Percentiles rank a stretch among this genome's conserved stretches.
Evolutionary conservation across 2,888 invertebrate genomes (phyloP).

Genomic region (Entomobrya proxima): DNA sequence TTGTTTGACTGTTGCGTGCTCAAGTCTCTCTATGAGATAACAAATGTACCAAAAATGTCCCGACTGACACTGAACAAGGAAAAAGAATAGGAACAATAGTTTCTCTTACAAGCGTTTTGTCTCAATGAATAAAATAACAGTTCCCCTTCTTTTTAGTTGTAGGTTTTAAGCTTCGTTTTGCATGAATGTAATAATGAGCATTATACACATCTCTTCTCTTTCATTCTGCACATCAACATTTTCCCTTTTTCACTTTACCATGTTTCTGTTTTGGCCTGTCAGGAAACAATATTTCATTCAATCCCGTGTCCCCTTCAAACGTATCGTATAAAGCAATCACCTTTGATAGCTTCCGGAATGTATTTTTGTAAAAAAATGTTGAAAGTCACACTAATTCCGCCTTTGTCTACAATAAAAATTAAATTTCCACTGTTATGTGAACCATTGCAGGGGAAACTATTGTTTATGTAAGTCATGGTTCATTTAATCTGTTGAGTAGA

Average conservation of each 20-base stretch:
- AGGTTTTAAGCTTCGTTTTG: neutral
- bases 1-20: constrained; percentile 59
- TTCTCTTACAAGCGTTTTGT: constrained; percentile 44
- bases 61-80: constrained; percentile 49
- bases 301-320: constrained; percentile 1
- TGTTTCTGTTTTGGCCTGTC: constrained; percentile 41
- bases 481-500: too few species aligned
- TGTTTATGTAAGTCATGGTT: neutral
- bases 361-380: neutral
- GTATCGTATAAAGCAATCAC: constrained; percentile 47
- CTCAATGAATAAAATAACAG: constrained; percentile 59
- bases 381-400: constrained; percentile 38
- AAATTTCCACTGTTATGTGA: neutral
- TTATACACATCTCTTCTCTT: neutral
- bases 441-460: neutral
- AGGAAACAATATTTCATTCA: constrained; percentile 63
- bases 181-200: neutral
- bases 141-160: constrained; percentile 15
- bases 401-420: neutral
- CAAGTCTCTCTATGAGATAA: constrained; percentile 51
- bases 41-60: constrained; percentile 63
- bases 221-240: neutral
- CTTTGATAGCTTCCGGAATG: constrained; percentile 51
- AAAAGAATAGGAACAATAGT: constrained; percentile 56
- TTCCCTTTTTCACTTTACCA: neutral